Evolutionary conservation across 2,113 vertebrate species (phyloP).

Genomic region (Chloroceryle aenea): DNA sequence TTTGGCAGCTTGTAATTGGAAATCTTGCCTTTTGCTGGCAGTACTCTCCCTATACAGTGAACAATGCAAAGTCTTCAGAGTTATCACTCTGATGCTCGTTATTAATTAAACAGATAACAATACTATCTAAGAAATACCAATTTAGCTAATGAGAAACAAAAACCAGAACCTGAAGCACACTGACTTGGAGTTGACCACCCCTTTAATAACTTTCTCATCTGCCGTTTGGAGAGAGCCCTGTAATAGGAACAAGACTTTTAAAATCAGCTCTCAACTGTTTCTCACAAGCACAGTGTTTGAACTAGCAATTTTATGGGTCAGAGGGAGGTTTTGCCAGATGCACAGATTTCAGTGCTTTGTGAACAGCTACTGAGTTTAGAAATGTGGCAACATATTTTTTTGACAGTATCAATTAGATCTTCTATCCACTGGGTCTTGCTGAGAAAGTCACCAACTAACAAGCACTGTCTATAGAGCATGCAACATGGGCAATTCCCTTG

Average conservation of each 20-base stretch:
- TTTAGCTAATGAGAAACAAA: slow-evolving; percentile 17
- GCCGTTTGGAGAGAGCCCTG: not conserved
- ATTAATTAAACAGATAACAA: slow-evolving; percentile 44
- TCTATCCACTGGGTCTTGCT: not conserved
- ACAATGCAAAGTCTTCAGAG: not conserved
- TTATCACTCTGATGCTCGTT: not conserved
- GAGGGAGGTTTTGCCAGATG: not conserved
- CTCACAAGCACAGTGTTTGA: not conserved
- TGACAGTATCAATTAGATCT: slow-evolving; percentile 48
- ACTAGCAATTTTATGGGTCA: slow-evolving; percentile 25
- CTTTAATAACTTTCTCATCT: not conserved
- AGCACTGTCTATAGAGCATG: not conserved
- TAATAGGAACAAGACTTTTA: not conserved
- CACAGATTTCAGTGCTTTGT: slow-evolving; percentile 13
- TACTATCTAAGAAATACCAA: slow-evolving; percentile 15
- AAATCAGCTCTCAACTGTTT: not conserved
- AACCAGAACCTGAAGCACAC: not conserved
- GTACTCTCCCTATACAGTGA: not conserved
- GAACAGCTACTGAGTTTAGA: slow-evolving; percentile 34
- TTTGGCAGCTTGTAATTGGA: slow-evolving; percentile 42
- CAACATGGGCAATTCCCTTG: not conserved
- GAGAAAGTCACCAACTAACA: not conserved
- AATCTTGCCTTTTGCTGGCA: slow-evolving; percentile 27
- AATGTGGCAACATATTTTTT: slow-evolving; percentile 42
- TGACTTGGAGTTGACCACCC: not conserved